Evolutionary conservation across 2,113 vertebrate species (phyloP).

Genomic region (Colaptes auratus): DNA sequence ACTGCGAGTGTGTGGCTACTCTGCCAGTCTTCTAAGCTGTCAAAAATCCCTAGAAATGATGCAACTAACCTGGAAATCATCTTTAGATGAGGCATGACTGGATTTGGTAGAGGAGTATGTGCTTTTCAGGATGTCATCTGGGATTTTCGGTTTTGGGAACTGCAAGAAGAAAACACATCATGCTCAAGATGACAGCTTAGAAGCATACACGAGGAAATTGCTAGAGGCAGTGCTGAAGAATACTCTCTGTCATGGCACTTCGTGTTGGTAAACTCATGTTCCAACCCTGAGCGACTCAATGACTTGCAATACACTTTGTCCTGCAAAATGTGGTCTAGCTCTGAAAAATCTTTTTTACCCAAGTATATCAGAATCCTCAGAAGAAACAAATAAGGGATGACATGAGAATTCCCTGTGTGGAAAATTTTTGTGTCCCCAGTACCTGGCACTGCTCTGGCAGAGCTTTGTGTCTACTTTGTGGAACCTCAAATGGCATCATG

Average conservation of each 20-base stretch:
- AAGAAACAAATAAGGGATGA: not conserved
- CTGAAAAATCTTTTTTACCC: not conserved
- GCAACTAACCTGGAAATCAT: constrained; percentile 32
- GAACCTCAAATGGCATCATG: not conserved
- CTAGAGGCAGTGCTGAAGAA: not conserved
- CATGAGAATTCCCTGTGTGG: not conserved
- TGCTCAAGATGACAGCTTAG: not conserved
- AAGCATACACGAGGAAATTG: not conserved
- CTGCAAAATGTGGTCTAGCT: accelerated
- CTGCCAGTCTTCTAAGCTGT: not conserved
- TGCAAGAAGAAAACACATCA: not conserved
- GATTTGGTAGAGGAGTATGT: not conserved
- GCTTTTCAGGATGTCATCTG: not conserved
- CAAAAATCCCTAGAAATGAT: not conserved
- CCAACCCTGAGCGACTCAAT: not conserved
- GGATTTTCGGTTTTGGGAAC: constrained; percentile 1
- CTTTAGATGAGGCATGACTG: not conserved
- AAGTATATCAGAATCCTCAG: not conserved
- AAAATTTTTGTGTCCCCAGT: not conserved
- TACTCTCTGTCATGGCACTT: not conserved
- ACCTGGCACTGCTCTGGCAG: not conserved
- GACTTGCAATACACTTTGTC: not conserved
- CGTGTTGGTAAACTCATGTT: not conserved
- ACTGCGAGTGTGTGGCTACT: not conserved
- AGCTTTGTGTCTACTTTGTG: not conserved